Percentiles rank a stretch among this genome's conserved stretches.
These are phyloP conservation scores for Naso thynnoides DNA, from an alignment of 2,797 vertebrate genomes.

Conservation along the genomic window DNA sequence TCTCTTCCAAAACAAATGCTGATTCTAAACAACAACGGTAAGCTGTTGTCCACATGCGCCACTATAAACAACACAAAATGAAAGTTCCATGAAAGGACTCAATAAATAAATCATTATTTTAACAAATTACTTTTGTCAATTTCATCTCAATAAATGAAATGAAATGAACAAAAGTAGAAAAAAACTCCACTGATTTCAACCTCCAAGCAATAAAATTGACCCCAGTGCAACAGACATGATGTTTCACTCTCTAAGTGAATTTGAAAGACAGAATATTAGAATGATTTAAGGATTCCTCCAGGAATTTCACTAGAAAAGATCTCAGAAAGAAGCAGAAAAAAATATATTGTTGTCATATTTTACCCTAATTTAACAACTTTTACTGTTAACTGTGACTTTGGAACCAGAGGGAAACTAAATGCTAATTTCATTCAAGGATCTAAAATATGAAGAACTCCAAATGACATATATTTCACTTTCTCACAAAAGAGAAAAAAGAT, in stretches of 20 bases:
- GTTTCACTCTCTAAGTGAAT: neutral
- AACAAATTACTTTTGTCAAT: too few relatives aligned
- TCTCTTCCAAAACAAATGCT: too few relatives aligned
- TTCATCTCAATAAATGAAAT: too few relatives aligned
- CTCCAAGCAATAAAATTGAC: neutral
- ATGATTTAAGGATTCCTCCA: neutral
- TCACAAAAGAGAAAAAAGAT: constrained; percentile 25
- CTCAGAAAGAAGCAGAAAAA: neutral
- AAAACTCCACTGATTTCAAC: too few relatives aligned
- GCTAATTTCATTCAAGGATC: neutral
- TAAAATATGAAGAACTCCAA: constrained; percentile 5
- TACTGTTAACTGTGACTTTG: neutral
- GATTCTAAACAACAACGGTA: too few relatives aligned
- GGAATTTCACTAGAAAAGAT: neutral
- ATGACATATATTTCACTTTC: constrained; percentile 15
- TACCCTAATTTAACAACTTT: neutral
- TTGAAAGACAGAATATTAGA: neutral
- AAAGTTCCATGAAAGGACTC: too few relatives aligned
- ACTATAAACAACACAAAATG: too few relatives aligned
- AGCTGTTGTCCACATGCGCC: too few relatives aligned
- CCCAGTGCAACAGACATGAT: neutral
- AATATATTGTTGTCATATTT: neutral
- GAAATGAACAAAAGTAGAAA: too few relatives aligned
- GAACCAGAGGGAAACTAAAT: constrained; percentile 3
- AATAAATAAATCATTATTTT: too few relatives aligned